Percentiles rank a stretch among this genome's conserved stretches.
These are phyloP conservation scores for Leptocoma aspasia DNA, from an alignment of 2,113 vertebrate species.

Conservation along the genomic window DNA sequence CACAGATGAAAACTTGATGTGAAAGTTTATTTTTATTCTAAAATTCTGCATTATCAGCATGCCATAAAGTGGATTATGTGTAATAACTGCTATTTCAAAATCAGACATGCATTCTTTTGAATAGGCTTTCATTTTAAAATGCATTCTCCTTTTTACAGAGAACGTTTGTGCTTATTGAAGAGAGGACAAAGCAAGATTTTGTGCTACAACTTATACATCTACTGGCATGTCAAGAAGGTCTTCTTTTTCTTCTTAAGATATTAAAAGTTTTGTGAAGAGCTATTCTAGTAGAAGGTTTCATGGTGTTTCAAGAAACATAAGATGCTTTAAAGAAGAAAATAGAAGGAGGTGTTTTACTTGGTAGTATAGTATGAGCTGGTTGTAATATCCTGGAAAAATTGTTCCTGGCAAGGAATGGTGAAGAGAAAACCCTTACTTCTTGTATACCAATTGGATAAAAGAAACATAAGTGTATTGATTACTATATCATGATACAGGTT, in stretches of 20 bases:
- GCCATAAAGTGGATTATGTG: not conserved
- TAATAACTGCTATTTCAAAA: not conserved
- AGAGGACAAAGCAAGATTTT: slow-evolving; percentile 6
- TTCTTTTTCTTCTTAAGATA: not conserved
- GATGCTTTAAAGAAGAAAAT: not conserved
- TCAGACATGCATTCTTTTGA: not conserved
- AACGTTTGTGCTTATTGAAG: not conserved
- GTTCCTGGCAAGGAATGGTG: not conserved
- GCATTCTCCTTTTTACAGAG: not conserved
- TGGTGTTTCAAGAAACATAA: not conserved
- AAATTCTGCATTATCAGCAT: not conserved
- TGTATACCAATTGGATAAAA: not conserved
- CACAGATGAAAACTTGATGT: not conserved
- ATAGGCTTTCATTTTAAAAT: not conserved
- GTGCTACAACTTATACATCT: not conserved
- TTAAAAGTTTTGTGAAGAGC: not conserved
- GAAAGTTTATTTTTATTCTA: not conserved
- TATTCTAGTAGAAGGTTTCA: not conserved
- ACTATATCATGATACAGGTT: not conserved
- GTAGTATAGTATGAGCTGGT: not conserved
- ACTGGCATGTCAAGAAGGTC: not conserved
- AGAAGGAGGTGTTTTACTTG: not conserved
- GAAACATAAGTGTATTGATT: not conserved
- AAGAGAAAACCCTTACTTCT: not conserved
- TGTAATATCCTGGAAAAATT: not conserved